Conservation (phyloP, 2,113 vertebrate genomes). For the Notothenia rossii region DNA sequence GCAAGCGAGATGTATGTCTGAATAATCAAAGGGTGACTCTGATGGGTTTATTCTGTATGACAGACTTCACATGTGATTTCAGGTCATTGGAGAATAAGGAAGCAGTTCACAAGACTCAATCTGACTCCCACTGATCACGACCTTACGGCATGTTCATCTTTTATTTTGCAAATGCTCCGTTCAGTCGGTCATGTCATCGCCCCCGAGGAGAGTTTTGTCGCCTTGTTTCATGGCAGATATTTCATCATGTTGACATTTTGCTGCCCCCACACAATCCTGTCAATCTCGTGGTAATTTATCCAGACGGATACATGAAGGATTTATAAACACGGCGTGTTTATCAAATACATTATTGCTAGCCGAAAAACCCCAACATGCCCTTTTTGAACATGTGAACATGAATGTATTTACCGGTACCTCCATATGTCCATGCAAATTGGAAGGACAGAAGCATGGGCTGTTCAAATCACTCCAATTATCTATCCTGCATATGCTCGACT, state of each 20-base stretch:
- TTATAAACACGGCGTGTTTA: slow-evolving; percentile 16
- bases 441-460: slow-evolving; percentile 3
- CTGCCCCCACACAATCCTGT: slow-evolving; percentile 36
- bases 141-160: slow-evolving; percentile 34
- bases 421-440: slow-evolving; percentile 46
- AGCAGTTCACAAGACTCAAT: slow-evolving; percentile 16
- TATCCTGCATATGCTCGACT: not conserved
- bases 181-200: slow-evolving; percentile 10
- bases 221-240: slow-evolving; percentile 22
- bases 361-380: not conserved
- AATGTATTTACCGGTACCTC: slow-evolving; percentile 24
- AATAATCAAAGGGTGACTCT: slow-evolving; percentile 32
- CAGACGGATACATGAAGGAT: slow-evolving; percentile 16
- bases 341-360: not conserved
- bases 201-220: slow-evolving; percentile 28
- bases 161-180: slow-evolving; percentile 45
- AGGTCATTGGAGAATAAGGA: slow-evolving; percentile 50
- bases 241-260: slow-evolving; percentile 64
- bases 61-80: slow-evolving; percentile 50
- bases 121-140: slow-evolving; percentile 51
- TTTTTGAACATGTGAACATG: slow-evolving; percentile 15
- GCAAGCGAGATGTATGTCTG: slow-evolving; percentile 35
- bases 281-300: slow-evolving; percentile 56
- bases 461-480: slow-evolving; percentile 29
- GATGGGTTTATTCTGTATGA: slow-evolving; percentile 41